These are phyloP conservation scores for Busseola fusca DNA, from an alignment of 2,888 invertebrate species.

Conservation along the genomic window DNA sequence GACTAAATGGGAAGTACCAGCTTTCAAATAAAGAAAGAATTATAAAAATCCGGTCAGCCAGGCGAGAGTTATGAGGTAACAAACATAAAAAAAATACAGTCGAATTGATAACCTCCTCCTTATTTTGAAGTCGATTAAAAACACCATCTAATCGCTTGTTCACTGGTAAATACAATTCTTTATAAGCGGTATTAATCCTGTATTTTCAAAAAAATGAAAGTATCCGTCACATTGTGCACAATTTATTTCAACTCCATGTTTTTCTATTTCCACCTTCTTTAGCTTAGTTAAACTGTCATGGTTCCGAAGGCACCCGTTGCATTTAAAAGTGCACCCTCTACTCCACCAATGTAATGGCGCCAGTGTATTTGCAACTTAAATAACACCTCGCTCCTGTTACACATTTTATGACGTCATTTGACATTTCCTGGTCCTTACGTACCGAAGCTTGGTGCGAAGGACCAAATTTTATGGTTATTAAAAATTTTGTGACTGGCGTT, in stretches of 20 bases:
- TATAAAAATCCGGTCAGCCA: too few relatives aligned
- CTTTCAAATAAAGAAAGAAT: too few relatives aligned
- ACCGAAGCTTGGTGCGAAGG: constrained; percentile 55
- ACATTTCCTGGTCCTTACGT: constrained; percentile 60
- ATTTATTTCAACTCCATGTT: constrained; percentile 6
- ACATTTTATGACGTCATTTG: constrained; percentile 63
- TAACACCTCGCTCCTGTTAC: constrained; percentile 40
- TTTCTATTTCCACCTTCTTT: constrained; percentile 1
- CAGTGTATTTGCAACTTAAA: constrained; percentile 41
- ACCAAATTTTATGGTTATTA: constrained; percentile 65
- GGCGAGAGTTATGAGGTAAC: too few relatives aligned
- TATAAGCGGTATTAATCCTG: neutral
- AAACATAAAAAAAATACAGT: too few relatives aligned
- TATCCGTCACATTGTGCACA: neutral
- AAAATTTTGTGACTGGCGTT: constrained; percentile 60
- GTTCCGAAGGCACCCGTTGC: neutral
- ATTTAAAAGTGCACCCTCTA: constrained; percentile 17
- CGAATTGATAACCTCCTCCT: too few relatives aligned
- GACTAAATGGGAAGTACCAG: too few relatives aligned
- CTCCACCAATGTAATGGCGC: constrained; percentile 1
- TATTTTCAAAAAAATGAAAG: neutral
- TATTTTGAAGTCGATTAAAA: too few relatives aligned
- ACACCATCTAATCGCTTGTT: neutral
- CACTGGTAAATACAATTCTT: neutral
- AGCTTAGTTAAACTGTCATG: constrained; percentile 22